Conservation (phyloP, 2,888 invertebrate genomes). For the Agrotis puta region DNA sequence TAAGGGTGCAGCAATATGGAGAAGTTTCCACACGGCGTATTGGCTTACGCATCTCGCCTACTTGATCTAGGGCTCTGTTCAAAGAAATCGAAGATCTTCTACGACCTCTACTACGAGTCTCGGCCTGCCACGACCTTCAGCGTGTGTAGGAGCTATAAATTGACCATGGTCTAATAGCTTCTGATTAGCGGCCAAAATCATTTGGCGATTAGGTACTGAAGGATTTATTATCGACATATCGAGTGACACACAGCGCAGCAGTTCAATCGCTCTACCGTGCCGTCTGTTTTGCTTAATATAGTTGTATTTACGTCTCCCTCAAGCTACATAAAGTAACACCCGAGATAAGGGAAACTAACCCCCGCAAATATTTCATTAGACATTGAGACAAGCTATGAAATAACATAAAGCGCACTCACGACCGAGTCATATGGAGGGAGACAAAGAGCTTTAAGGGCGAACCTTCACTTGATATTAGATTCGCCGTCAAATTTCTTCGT, state of each 20-base stretch:
- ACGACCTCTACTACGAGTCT: too few species aligned
- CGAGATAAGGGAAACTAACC: slow-evolving; percentile 64
- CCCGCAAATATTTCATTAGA: slow-evolving; percentile 71
- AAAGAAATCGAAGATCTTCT: too few species aligned
- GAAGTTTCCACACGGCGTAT: too few species aligned
- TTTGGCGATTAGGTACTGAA: too few species aligned
- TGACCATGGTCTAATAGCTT: slow-evolving; percentile 2
- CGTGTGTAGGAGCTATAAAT: not conserved
- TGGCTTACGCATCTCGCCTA: too few species aligned
- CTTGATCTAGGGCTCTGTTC: too few species aligned
- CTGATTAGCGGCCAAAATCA: not conserved
- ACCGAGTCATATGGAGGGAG: slow-evolving; percentile 61
- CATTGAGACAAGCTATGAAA: slow-evolving; percentile 68
- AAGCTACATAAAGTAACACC: slow-evolving; percentile 56
- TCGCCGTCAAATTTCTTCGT: slow-evolving; percentile 74
- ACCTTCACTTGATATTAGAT: slow-evolving; percentile 78
- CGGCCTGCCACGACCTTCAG: not conserved
- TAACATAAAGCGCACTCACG: slow-evolving; percentile 64
- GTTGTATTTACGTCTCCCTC: slow-evolving; percentile 42
- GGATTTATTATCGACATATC: too few species aligned
- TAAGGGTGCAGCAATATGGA: too few species aligned
- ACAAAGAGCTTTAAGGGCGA: slow-evolving; percentile 74
- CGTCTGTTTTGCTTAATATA: slow-evolving; percentile 33
- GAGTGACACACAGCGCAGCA: too few species aligned
- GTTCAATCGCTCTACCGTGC: slow-evolving; percentile 1